Evolutionary conservation across 2,888 invertebrate species (phyloP), one percentile per base, ranked within the genome.

Genomic region (Patella caerulea): DNA sequence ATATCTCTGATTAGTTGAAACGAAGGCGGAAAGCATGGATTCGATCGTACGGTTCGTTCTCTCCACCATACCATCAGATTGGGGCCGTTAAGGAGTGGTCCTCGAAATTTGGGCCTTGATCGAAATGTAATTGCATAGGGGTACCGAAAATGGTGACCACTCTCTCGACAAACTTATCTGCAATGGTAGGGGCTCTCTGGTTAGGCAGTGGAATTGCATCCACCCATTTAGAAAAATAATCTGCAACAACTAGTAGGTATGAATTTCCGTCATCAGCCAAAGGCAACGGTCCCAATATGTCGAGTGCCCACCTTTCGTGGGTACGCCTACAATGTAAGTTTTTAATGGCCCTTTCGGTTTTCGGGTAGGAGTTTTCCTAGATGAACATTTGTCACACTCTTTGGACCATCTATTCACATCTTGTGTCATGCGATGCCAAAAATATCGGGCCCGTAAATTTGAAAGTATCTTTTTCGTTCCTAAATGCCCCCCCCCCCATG

Each of bases 341-440:
- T 34, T 34, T 45, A 74, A 54, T n/a, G 54, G 73, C 11, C 53
- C 73, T 29, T 55, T 52, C 3, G 65, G 17, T 34, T 74, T 59
- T 69, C 24, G 56, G n/a, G 34, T 69, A 65, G 69, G 19, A 9
- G 29, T 24, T 17, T 76, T 79, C 14, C 73, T 69, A 70, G 77
- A 72, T 7, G 75, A 54, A 79, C 80, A 82, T 17, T 72, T n/a
- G 45, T 69, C 74, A 59, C 59, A 59, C 15, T 59, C n/a, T 59
- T 59, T 17, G 17, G n/a, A n/a, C 56, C 59, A 59, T 15, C n/a
- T n/a, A 15, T 59, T 59, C 7, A 59, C n/a, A n/a, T 59, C 17
- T 59, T 59, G 4, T 17, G 15, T 15, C 59, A 59, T 59, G 15
- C n/a, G 15, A 59, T n/a, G n/a, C 59, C 59, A 59, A 59, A 59